Conservation (phyloP, 1,140 invertebrate species). For the Macrostomum lignano region DNA sequence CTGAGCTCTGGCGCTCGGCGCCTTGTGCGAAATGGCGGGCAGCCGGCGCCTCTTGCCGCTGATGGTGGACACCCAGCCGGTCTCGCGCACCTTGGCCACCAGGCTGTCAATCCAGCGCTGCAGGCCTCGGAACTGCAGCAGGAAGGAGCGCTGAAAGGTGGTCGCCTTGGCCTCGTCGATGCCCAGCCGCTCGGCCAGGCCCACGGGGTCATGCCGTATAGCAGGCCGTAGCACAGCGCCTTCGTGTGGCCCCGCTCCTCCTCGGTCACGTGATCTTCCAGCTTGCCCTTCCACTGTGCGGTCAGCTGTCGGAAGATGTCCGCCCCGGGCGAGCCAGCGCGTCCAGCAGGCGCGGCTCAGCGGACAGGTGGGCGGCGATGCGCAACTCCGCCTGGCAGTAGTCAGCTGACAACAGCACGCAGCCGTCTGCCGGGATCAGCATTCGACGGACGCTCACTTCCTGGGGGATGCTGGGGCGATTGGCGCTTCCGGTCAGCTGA, state of each 20-base stretch:
- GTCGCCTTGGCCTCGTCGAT: constrained; percentile 55
- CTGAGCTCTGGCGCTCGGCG: constrained; percentile 34
- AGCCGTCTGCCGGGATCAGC: constrained; percentile 13
- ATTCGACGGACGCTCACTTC: too few relatives aligned
- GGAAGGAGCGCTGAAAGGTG: too few relatives aligned
- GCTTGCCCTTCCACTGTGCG: constrained; percentile 43
- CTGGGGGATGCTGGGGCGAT: too few relatives aligned
- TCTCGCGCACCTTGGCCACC: constrained; percentile 4
- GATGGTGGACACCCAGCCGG: constrained; percentile 5
- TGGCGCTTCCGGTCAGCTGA: too few relatives aligned
- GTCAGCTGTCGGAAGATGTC: constrained; percentile 63
- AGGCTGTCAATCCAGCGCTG: too few relatives aligned
- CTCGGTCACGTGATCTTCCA: constrained; percentile 35
- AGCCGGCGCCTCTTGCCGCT: constrained; percentile 6
- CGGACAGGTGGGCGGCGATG: constrained; percentile 57
- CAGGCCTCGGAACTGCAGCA: too few relatives aligned
- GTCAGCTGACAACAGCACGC: constrained; percentile 51
- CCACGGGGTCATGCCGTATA: constrained; percentile 79
- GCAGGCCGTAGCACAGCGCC: constrained; percentile 67
- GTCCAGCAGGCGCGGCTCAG: constrained; percentile 40
- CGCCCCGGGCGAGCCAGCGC: too few relatives aligned
- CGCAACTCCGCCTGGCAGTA: constrained; percentile 72
- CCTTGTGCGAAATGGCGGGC: constrained; percentile 41
- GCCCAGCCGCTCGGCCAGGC: constrained; percentile 48
- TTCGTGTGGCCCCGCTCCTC: constrained; percentile 54